Percentiles rank a stretch among this genome's conserved stretches.
These are phyloP conservation scores for Microtus richardsoni DNA, from an alignment of 2,113 vertebrate genomes.

Conservation along the genomic window DNA sequence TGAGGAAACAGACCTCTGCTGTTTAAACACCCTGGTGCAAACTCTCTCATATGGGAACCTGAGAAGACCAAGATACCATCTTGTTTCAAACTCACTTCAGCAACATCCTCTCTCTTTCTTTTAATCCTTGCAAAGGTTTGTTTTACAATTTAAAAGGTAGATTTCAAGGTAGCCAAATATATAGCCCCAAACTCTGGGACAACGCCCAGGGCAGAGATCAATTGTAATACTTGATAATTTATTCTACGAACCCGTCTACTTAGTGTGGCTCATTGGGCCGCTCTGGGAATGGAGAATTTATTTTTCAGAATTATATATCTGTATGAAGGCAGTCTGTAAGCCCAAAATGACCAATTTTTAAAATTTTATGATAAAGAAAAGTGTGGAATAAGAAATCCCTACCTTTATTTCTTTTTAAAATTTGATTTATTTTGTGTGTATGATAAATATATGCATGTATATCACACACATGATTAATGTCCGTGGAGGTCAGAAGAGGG, in stretches of 20 bases:
- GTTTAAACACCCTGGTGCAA: not conserved
- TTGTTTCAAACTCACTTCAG: not conserved
- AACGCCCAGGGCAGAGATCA: not conserved
- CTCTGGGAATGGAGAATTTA: not conserved
- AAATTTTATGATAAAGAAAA: not conserved
- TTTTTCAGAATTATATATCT: not conserved
- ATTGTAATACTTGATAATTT: too few species aligned
- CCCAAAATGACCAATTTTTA: not conserved
- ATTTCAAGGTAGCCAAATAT: not conserved
- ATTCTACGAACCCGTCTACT: too few species aligned
- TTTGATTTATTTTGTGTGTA: not conserved
- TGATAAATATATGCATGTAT: not conserved
- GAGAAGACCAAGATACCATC: not conserved
- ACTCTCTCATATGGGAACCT: not conserved
- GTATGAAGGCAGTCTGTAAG: not conserved
- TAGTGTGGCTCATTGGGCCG: not conserved
- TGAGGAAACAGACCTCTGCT: not conserved
- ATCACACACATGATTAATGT: not conserved
- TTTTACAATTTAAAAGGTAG: not conserved
- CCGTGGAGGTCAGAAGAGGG: not conserved
- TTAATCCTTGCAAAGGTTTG: not conserved
- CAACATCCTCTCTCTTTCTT: not conserved
- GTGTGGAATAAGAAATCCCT: not conserved
- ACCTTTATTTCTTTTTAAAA: conserved; percentile 1
- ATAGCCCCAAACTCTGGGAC: not conserved